A percentile compares a stretch with the other conserved stretches of the same genome.
phyloP scores from a whole-genome alignment of 2,888 invertebrate genomes.

The Eupsilia transversa region DNA sequence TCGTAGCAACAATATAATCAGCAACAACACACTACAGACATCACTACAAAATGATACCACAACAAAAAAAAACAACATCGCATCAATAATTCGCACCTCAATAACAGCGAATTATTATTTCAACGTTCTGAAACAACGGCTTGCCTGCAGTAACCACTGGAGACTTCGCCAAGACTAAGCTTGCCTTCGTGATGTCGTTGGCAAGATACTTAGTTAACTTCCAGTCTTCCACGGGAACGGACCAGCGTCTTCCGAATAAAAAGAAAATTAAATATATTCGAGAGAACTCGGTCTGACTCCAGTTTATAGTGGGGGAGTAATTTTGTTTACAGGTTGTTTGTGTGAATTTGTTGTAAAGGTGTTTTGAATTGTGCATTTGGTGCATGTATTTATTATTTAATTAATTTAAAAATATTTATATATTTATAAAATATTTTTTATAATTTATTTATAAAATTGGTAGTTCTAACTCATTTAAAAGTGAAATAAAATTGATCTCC shows the following conservation, averaged over 20 bases:
- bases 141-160: conserved; percentile 63
- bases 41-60: background rate
- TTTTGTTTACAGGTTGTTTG: conserved; percentile 32
- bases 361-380: background rate
- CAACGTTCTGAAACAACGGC: conserved; percentile 63
- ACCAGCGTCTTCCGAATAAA: conserved; percentile 72
- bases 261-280: conserved; percentile 74
- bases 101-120: conserved; percentile 63
- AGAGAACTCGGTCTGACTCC: conserved; percentile 30
- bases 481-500: background rate
- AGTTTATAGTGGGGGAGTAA: conserved; percentile 24
- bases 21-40: background rate
- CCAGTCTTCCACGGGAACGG: conserved; percentile 66
- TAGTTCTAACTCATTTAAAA: too few species aligned
- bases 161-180: conserved; percentile 65
- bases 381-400: background rate
- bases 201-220: conserved; percentile 76
- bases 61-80: conserved; percentile 12
- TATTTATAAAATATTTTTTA: background rate
- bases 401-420: too few species aligned
- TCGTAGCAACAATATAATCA: background rate
- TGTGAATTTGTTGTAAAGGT: conserved; percentile 6
- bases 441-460: background rate
- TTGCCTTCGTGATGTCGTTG: conserved; percentile 69
- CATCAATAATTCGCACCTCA: conserved; percentile 59